phyloP scores from a whole-genome alignment of 2,797 vertebrate genomes.

The Lagocephalus sceleratus region DNA sequence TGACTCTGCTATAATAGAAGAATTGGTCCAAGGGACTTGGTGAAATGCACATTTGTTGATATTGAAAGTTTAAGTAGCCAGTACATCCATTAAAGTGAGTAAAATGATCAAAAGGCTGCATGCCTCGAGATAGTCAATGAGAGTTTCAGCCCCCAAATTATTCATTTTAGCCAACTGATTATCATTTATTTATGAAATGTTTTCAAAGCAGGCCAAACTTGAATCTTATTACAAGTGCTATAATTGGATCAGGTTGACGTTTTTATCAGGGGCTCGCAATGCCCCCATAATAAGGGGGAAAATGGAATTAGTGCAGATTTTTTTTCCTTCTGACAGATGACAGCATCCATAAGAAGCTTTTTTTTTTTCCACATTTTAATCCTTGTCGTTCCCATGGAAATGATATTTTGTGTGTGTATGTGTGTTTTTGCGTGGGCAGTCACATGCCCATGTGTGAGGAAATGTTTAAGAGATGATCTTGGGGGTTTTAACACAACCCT shows the following conservation, averaged over 20 bases:
- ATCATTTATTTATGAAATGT: conserved; percentile 52
- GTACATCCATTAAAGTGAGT: too few species aligned
- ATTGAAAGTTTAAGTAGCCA: too few species aligned
- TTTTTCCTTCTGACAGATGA: conserved; percentile 67
- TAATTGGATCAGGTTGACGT: conserved; percentile 76
- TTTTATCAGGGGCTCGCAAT: conserved; percentile 75
- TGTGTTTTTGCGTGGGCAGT: conserved; percentile 64
- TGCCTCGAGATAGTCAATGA: conserved; percentile 32
- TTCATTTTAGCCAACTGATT: conserved; percentile 35
- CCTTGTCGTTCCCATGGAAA: conserved; percentile 74
- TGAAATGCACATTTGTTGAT: too few species aligned
- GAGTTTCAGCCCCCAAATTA: conserved; percentile 44
- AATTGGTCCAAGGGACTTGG: too few species aligned
- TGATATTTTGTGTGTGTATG: conserved; percentile 62
- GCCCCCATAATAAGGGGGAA: conserved; percentile 64
- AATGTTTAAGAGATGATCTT: conserved; percentile 75
- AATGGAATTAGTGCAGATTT: conserved; percentile 72
- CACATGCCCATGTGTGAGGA: conserved; percentile 76
- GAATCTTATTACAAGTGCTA: conserved; percentile 68
- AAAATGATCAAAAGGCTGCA: background rate
- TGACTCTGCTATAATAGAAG: conserved; percentile 14
- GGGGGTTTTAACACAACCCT: conserved; percentile 67
- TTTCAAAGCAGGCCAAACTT: conserved; percentile 64
- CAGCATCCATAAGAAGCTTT: conserved; percentile 71
- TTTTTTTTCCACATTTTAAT: conserved; percentile 65